Evolutionary conservation across 2,113 vertebrate species (phyloP), one percentile per base, ranked within the genome.

Genomic region (Melospiza georgiana): DNA sequence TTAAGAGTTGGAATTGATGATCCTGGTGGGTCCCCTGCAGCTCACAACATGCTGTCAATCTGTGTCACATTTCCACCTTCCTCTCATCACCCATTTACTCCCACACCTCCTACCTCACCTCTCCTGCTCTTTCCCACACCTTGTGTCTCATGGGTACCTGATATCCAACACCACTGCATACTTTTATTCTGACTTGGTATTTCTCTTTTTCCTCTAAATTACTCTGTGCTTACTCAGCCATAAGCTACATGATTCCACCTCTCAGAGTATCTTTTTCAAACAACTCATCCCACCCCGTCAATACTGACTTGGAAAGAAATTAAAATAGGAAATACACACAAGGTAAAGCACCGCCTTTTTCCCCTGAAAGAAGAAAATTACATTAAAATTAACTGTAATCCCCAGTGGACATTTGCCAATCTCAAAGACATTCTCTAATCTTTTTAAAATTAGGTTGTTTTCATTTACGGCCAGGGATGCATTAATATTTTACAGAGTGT

Each of bases 391-490:
- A 89, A 91, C 8, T 77, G n/a, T 33, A 83, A 74, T 51, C 79
- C 76, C 73, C 72, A 10, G 44, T 3, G 39, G 83, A 48, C 49
- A 52, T 68, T 66, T 73, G 31, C 76, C 41, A 73, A 66, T 79
- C 74, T 91, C 76, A 78, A 76, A 49, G 30, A 86, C 57, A 20
- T 41, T 48, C 63, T 52, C 87, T 86, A 25, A 78, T 90, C 3
- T 93, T 87, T 84, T 81, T 33, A 68, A 91, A 77, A 77, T 72
- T 25, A 71, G 8, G 48, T 37, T 95, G 83, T 94, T 96, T 96
- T 91, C 87, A 63, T 93, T 95, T 92, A 90, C 0, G 4, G 68
- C 72, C 61, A 77, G 85, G 82, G 90, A 86, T 24, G 31, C 94
- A 86, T 90, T 90, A 92, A 82, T 90, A 80, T 85, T 96, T 94